Evolutionary conservation across 2,113 vertebrate genomes (phyloP).

Genomic region (Mirza zaza): DNA sequence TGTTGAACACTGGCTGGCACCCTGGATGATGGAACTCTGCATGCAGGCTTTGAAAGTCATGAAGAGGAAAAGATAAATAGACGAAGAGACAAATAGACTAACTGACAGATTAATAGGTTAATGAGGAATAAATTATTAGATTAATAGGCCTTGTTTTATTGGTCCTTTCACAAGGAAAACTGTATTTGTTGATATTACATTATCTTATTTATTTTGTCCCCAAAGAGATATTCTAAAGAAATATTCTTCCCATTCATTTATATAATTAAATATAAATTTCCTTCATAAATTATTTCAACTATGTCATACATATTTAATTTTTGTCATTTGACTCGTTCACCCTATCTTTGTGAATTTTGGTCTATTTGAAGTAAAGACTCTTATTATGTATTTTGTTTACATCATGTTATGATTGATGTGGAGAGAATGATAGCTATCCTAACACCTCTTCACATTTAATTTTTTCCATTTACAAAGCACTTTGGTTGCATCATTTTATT

Average conservation of each 20-base stretch:
- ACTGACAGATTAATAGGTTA: neutral
- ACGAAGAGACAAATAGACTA: neutral
- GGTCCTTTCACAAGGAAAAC: neutral
- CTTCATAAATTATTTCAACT: slow-evolving; percentile 15
- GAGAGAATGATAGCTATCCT: neutral
- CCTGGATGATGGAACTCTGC: neutral
- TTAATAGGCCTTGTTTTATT: neutral
- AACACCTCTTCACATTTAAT: neutral
- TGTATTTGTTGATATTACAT: neutral
- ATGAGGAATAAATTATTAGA: neutral
- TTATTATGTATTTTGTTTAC: neutral
- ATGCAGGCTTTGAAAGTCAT: neutral
- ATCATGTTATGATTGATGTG: neutral
- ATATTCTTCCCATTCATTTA: neutral
- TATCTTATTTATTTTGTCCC: neutral
- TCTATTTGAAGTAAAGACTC: neutral
- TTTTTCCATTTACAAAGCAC: neutral
- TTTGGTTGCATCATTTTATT: neutral
- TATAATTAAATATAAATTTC: neutral
- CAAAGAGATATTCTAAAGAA: neutral
- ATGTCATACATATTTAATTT: slow-evolving; percentile 4
- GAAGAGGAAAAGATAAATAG: neutral
- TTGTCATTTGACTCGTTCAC: neutral
- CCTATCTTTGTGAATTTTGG: neutral
- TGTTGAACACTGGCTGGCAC: neutral